A percentile compares a stretch with the other conserved stretches of the same genome.
phyloP scores from a whole-genome alignment of 1,140 invertebrate genomes.

The Drosophila navojoa region DNA sequence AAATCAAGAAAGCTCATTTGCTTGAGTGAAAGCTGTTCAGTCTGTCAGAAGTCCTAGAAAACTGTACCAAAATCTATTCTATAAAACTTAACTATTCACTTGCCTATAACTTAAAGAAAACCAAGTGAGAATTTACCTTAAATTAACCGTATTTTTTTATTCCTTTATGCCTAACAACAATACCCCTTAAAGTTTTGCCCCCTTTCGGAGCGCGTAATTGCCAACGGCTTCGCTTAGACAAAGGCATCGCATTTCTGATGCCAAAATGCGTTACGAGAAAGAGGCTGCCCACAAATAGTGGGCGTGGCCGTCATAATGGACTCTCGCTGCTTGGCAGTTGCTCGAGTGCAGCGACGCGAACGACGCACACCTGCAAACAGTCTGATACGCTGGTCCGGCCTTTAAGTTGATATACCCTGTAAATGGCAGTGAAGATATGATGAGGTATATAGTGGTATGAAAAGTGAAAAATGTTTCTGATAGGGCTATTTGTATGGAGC shows the following conservation, averaged over 20 bases:
- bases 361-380: neutral
- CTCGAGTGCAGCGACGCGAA: slow-evolving; percentile 28
- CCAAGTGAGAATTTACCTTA: too few species aligned
- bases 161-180: too few species aligned
- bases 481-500: too few species aligned
- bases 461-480: too few species aligned
- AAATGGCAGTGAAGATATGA: neutral
- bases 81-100: too few species aligned
- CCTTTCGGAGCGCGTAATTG: neutral
- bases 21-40: too few species aligned
- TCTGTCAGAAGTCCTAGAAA: too few species aligned
- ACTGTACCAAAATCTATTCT: too few species aligned
- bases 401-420: slow-evolving; percentile 12
- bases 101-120: too few species aligned
- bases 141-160: too few species aligned
- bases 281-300: neutral
- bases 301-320: slow-evolving; percentile 63
- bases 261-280: slow-evolving; percentile 1
- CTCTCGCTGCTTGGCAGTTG: slow-evolving; percentile 50
- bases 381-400: slow-evolving; percentile 9
- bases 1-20: too few species aligned
- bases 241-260: neutral
- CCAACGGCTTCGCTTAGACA: slow-evolving; percentile 6
- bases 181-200: too few species aligned
- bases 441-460: neutral